phyloP scores from a whole-genome alignment of 2,113 vertebrate genomes.

The Stegostoma tigrinum region DNA sequence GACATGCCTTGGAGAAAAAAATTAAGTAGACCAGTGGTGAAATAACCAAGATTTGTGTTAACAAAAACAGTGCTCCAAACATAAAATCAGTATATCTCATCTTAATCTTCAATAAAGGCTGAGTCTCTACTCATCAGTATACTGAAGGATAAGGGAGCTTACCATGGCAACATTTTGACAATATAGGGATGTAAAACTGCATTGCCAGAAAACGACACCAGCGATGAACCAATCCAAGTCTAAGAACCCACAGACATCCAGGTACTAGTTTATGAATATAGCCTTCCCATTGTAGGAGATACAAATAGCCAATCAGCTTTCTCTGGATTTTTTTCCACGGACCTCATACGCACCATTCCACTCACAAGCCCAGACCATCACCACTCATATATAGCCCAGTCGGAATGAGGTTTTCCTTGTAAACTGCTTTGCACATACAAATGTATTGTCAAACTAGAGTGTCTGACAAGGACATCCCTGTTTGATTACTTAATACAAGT shows the following conservation, averaged over 20 bases:
- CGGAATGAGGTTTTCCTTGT: background rate
- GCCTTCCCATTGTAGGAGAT: background rate
- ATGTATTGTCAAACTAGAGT: background rate
- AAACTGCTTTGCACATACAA: background rate
- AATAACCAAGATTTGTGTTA: background rate
- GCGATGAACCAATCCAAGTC: background rate
- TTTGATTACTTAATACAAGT: background rate
- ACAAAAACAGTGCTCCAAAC: background rate
- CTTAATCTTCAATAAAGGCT: background rate
- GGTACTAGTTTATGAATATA: background rate
- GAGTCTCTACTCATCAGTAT: background rate
- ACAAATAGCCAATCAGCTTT: background rate
- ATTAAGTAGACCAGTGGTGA: background rate
- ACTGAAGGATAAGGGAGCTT: background rate
- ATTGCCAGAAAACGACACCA: background rate
- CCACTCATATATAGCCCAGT: background rate
- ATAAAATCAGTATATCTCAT: background rate
- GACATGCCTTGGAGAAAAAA: background rate
- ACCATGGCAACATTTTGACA: constrained; percentile 7
- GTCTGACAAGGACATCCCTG: background rate
- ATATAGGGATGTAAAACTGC: background rate
- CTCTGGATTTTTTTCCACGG: background rate
- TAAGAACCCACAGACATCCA: background rate
- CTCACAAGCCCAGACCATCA: background rate
- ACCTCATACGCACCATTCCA: background rate